A percentile compares a stretch with the other conserved stretches of the same genome.
Evolutionary conservation across 92 coral and sea anemone genomes (phyloP).

Genomic region (Hydrozoanthus gracilis): DNA sequence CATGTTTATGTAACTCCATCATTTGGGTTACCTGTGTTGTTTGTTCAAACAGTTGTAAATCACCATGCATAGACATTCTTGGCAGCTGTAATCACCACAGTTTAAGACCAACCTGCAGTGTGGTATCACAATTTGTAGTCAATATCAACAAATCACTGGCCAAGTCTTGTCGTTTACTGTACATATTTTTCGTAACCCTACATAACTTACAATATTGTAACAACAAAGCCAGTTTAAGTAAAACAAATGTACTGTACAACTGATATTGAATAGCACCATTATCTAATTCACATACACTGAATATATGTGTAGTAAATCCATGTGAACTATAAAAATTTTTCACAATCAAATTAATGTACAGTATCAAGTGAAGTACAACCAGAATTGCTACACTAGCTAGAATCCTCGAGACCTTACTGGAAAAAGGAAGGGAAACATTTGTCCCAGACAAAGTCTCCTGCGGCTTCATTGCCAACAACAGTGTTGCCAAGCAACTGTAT

Average conservation of each 20-base stretch:
- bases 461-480: slow-evolving; percentile 69
- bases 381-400: no score
- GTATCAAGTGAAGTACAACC: neutral
- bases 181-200: no score
- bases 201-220: no score
- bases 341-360: no score
- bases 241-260: no score
- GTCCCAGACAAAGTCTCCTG: slow-evolving; percentile 79
- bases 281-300: no score
- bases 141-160: neutral
- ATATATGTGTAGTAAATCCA: no score
- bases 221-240: no score
- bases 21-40: slow-evolving; percentile 61
- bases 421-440: slow-evolving; percentile 83
- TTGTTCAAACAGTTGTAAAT: slow-evolving; percentile 83
- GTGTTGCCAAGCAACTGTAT: slow-evolving; percentile 91
- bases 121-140: neutral
- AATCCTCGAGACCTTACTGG: slow-evolving; percentile 59
- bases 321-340: no score
- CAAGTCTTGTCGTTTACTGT: neutral
- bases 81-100: slow-evolving; percentile 59
- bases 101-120: slow-evolving; percentile 68
- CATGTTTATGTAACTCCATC: no score
- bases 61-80: slow-evolving; percentile 91
- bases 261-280: no score